Conservation (phyloP, 2,888 invertebrate species). For the Resseliella maxima region DNA sequence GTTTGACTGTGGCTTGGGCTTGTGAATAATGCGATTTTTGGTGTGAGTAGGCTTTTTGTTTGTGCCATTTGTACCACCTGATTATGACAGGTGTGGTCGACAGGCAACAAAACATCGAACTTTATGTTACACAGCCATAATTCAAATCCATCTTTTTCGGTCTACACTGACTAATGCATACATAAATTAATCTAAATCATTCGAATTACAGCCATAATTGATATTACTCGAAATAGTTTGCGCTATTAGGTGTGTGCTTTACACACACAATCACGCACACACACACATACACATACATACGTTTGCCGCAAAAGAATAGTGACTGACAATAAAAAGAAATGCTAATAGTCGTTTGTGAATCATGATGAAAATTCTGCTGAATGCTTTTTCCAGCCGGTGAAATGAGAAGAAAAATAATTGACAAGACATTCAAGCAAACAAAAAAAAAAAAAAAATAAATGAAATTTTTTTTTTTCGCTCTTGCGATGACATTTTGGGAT, state of each 20-base stretch:
- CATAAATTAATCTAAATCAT: conserved; percentile 21
- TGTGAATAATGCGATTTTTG: conserved; percentile 23
- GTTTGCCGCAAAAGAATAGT: background rate
- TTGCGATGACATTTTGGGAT: no score
- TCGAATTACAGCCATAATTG: conserved; percentile 30
- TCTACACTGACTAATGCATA: background rate
- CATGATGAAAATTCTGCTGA: no score
- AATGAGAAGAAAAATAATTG: no score
- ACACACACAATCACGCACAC: no score
- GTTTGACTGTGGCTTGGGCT: background rate
- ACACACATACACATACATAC: background rate
- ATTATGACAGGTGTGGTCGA: conserved; percentile 55
- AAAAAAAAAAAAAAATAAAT: no score
- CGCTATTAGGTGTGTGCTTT: background rate
- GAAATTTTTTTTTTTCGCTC: no score
- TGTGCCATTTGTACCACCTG: conserved; percentile 1
- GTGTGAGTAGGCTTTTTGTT: conserved; percentile 5
- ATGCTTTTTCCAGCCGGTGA: background rate
- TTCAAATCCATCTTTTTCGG: conserved; percentile 7
- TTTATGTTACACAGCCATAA: conserved; percentile 3
- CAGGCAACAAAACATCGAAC: conserved; percentile 2
- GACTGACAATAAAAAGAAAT: background rate
- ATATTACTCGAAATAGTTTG: conserved; percentile 5
- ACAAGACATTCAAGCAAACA: no score
- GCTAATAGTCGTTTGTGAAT: background rate